These are phyloP conservation scores for Brachypodius melanocephalos DNA, from an alignment of 2,113 vertebrate genomes.

Conservation along the genomic window DNA sequence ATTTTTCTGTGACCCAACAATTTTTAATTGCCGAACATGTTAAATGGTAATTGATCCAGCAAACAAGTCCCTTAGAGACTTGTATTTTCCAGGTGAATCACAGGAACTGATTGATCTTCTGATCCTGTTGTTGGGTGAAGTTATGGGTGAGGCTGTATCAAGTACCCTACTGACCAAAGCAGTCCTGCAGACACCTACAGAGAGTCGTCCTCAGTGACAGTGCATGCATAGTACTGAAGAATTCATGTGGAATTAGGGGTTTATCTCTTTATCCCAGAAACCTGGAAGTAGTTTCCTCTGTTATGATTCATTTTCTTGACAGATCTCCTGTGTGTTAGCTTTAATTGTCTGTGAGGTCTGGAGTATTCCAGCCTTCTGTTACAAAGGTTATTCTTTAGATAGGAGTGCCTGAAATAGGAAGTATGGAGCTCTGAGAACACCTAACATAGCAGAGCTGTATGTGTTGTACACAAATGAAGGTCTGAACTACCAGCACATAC, in stretches of 20 bases:
- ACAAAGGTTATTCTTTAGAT: neutral
- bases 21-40: neutral
- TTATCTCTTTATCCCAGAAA: neutral
- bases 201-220: neutral
- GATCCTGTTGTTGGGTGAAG: neutral
- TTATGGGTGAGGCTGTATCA: neutral
- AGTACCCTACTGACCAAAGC: neutral
- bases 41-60: neutral
- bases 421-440: neutral
- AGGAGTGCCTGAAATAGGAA: neutral
- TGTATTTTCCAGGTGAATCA: neutral
- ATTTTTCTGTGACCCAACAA: neutral
- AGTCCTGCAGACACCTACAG: neutral
- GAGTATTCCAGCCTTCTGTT: neutral
- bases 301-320: neutral
- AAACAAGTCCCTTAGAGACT: neutral
- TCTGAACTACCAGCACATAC: neutral
- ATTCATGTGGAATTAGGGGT: neutral
- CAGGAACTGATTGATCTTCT: neutral
- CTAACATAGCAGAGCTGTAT: neutral
- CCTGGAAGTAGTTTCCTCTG: neutral
- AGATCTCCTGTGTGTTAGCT: neutral
- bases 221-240: neutral
- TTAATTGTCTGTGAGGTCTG: neutral
- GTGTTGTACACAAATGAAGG: neutral